Base-by-base conservation (phyloP, 1,140 invertebrate genomes). In the Eurosta solidaginis region DNA sequence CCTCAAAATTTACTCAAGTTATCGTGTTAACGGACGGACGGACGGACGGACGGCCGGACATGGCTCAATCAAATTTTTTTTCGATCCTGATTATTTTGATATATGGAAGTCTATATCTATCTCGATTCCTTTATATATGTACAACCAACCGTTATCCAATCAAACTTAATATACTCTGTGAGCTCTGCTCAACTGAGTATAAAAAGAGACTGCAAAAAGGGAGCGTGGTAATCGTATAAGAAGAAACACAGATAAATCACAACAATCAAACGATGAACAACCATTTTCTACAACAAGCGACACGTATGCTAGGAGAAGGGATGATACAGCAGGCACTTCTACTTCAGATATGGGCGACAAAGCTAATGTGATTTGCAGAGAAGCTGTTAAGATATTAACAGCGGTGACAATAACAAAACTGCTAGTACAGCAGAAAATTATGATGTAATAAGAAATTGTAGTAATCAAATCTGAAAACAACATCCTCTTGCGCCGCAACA, bases 191-290 rank as follows among this genome's bases (percentile, higher is more conserved):
- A n/a, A n/a, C n/a, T n/a, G n/a, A n/a, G n/a, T n/a, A n/a, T 82
- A 81, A 25, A 83, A 85, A 74, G 81, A 84, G 25, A 44, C 77
- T 14, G 75, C 74, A 22, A 76, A 80, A 75, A 40, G 49, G 49
- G 73, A 74, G 14, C 50, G 33, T 40, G 22, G 33, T n/a, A 76
- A 76, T 25, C 29, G 27, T 40, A 14, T 10, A 74, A 52, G 44
- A 33, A 74, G 6, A n/a, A 68, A 9, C 22, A 27, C 10, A 33
- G 33, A 50, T 36, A 22, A 45, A 74, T n/a, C n/a, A n/a, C 20
- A 42, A 25, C 2, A 33, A 5, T 22, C 20, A 47, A 75, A 17
- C 25, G 42, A 44, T 29, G 3, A 5, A 33, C 4, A 17, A 0
- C 3, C 22, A 14, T 44, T 6, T 22, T 14, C 22, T 17, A 17